Evolutionary conservation across 2,888 invertebrate genomes (phyloP).

Genomic region (Scaptomyza cyrtandrae): DNA sequence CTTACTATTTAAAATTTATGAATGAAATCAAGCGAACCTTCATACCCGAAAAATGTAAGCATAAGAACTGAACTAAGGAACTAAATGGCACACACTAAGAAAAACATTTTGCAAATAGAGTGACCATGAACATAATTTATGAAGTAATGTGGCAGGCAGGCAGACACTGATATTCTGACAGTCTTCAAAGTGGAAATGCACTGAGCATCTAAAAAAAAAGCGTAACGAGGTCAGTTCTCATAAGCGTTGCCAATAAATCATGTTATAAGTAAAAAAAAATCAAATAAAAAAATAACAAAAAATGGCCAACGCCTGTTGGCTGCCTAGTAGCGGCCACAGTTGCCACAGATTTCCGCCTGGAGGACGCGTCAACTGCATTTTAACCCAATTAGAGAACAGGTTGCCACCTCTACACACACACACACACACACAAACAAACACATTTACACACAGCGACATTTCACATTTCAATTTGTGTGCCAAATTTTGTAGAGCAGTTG

Average conservation of each 20-base stretch:
- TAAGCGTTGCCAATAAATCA: slow-evolving; percentile 70
- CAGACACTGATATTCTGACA: slow-evolving; percentile 9
- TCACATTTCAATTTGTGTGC: slow-evolving; percentile 66
- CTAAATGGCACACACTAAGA: not conserved
- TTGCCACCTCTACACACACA: slow-evolving; percentile 64
- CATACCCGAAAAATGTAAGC: not conserved
- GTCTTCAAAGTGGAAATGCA: slow-evolving; percentile 30
- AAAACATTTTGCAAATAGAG: slow-evolving; percentile 4
- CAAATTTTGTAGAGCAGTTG: slow-evolving; percentile 68
- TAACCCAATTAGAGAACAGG: slow-evolving; percentile 81
- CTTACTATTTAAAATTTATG: too few relatives aligned
- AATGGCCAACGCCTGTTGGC: slow-evolving; percentile 70
- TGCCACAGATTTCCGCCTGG: slow-evolving; percentile 74
- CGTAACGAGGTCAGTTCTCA: slow-evolving; percentile 53
- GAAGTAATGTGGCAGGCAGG: slow-evolving; percentile 7
- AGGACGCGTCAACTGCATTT: slow-evolving; percentile 71
- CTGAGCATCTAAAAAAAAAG: slow-evolving; percentile 13
- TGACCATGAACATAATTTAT: slow-evolving; percentile 23
- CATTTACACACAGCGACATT: slow-evolving; percentile 38
- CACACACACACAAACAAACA: slow-evolving; percentile 29
- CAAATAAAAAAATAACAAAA: slow-evolving; percentile 7
- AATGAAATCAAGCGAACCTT: not conserved
- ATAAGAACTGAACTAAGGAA: not conserved
- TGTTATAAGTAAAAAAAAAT: slow-evolving; percentile 35
- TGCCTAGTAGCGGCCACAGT: slow-evolving; percentile 32